Evolutionary conservation across 2,113 vertebrate genomes (phyloP).

Genomic region (Clinocottus analis): DNA sequence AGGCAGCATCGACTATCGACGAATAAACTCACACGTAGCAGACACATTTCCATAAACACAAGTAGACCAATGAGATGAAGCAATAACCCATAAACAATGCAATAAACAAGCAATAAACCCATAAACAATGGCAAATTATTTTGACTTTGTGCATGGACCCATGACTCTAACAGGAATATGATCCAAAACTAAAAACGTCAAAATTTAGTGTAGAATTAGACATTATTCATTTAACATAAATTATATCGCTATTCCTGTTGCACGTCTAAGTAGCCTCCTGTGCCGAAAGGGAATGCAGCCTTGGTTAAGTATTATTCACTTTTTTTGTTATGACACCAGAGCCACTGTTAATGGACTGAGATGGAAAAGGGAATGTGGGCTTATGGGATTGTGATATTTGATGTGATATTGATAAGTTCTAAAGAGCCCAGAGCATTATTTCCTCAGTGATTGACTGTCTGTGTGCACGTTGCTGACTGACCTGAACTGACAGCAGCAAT

Average conservation of each 20-base stretch:
- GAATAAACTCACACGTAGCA: no score
- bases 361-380: not conserved
- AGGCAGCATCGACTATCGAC: no score
- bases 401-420: constrained; percentile 1
- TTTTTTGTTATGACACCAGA: not conserved
- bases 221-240: not conserved
- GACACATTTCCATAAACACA: no score
- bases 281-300: not conserved
- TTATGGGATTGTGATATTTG: constrained; percentile 3
- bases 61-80: no score
- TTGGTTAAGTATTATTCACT: not conserved
- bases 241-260: not conserved
- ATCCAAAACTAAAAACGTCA: no score
- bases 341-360: not conserved
- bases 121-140: no score
- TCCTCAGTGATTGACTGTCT: not conserved
- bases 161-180: no score
- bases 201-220: no score
- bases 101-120: no score
- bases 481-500: constrained; percentile 29
- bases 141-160: no score
- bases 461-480: constrained; percentile 6
- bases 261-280: not conserved
- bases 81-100: no score
- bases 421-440: not conserved